A percentile compares a stretch with the other conserved stretches of the same genome.
Conservation (phyloP, 2,113 vertebrate genomes). For the Colistium nudipinnis region DNA sequence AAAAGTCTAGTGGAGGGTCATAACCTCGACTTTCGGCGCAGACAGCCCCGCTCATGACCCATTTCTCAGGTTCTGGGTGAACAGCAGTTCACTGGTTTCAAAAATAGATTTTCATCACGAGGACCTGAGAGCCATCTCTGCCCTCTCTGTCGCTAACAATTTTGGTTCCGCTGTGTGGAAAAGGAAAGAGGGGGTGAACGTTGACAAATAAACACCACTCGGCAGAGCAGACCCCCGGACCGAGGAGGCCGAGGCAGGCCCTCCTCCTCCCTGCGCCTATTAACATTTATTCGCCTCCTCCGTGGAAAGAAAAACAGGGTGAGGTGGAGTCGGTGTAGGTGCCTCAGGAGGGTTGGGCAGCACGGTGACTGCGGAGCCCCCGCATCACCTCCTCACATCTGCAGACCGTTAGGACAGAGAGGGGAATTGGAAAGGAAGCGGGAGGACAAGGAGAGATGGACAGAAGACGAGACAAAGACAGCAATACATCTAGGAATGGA, state of each 20-base stretch:
- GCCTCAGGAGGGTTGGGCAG: conserved; percentile 36
- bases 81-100: conserved; percentile 51
- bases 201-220: conserved; percentile 76
- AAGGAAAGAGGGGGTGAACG: conserved; percentile 46
- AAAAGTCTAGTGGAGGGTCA: conserved; percentile 35
- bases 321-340: conserved; percentile 67
- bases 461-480: conserved; percentile 1
- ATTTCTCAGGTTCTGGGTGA: conserved; percentile 52
- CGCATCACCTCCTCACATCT: conserved; percentile 60
- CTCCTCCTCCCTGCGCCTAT: conserved; percentile 47
- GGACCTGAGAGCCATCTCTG: conserved; percentile 42
- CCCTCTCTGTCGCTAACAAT: conserved; percentile 44
- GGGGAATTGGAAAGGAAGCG: conserved; percentile 9
- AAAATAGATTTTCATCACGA: conserved; percentile 58
- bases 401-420: conserved; percentile 41
- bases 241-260: conserved; percentile 50
- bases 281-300: conserved; percentile 65
- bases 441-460: conserved; percentile 8
- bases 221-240: conserved; percentile 48
- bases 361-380: conserved; percentile 27
- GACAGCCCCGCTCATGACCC: conserved; percentile 38
- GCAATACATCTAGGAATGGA: not conserved
- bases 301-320: conserved; percentile 75
- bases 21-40: conserved; percentile 28
- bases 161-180: conserved; percentile 53